Base-by-base conservation (phyloP, 2,888 invertebrate genomes). In the Zaprionus bogoriensis region DNA sequence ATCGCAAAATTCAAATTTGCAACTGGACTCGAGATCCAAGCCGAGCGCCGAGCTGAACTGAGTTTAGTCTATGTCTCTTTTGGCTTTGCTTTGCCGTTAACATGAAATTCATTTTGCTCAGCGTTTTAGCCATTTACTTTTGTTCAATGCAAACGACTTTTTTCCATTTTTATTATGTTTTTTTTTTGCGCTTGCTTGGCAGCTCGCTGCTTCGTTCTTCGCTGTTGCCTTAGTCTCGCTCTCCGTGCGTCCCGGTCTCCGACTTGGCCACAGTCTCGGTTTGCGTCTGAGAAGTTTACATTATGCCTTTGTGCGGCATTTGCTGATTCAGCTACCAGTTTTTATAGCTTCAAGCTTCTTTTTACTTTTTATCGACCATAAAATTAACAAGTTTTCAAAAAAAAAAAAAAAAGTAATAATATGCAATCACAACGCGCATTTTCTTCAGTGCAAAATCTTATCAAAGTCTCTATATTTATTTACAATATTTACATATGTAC, bases 131-230 rank as follows among this genome's bases (percentile, higher is more conserved):
- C 69, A 54, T 62, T 78, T 72, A 66, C 61, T 75, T 62, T 63
- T 62, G 75, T 68, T 83, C 86, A 83, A 86, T 86, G 82, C 83
- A 83, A 82, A 83, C 81, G 62, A 79, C 86, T 79, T 83, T 83
- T 77, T 71, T 70, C 51, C 10, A 14, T 23, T 20, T 23, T 38
- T 30, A 7, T 30, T 54, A 55, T 53, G 17, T 23, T 30, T 42
- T 47, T 27, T 62, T 28, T 64, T 52, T 51, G 48, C 23, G 51
- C 58, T 52, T 42, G 28, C 64, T 54, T 44, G 51, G 45, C 23
- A n/a, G n/a, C n/a, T n/a, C n/a, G n/a, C n/a, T n/a, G n/a, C n/a
- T n/a, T n/a, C n/a, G 58, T 72, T 41, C 41, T 39, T 39, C 19
- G 19, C 36, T 17, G 2, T 32, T 39, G 38, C 14, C 32, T 25